phyloP scores from a whole-genome alignment of 2,888 invertebrate species.

The Steinernema hermaphroditum region DNA sequence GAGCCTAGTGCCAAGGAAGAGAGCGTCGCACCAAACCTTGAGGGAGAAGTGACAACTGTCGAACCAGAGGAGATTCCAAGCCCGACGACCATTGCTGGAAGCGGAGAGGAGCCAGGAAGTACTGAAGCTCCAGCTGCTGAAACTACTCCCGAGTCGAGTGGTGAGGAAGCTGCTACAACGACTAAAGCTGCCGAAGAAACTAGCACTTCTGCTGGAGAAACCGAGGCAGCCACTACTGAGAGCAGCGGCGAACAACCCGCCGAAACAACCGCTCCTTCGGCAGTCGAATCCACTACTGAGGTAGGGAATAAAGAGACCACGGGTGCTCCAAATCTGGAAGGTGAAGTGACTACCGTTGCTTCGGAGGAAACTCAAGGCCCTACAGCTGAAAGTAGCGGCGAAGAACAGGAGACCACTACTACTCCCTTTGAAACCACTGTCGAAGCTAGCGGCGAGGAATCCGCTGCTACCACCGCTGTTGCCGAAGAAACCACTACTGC shows the following conservation, averaged over 20 bases:
- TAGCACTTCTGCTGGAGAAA: background rate
- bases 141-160: too few species aligned
- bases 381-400: background rate
- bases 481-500: constrained; percentile 31
- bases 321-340: background rate
- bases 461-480: constrained; percentile 14
- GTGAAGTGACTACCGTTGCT: background rate
- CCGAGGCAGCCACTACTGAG: constrained; percentile 21
- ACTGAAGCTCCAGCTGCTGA: too few species aligned
- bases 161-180: too few species aligned
- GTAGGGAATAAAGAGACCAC: constrained; percentile 28
- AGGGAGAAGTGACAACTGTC: background rate
- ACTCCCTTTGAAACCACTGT: constrained; percentile 17
- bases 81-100: constrained; percentile 10
- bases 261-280: constrained; percentile 15
- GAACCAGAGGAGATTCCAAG: background rate
- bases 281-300: constrained; percentile 3
- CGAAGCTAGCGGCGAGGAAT: constrained; percentile 40
- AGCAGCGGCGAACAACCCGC: constrained; percentile 6
- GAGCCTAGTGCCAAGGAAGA: background rate
- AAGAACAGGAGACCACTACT: constrained; percentile 33
- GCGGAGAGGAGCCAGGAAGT: constrained; percentile 32
- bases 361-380: too few species aligned
- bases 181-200: background rate
- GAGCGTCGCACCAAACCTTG: background rate